A percentile compares a stretch with the other conserved stretches of the same genome.
Conservation (phyloP, 2,797 vertebrate species). For the Takifugu ocellatus region DNA sequence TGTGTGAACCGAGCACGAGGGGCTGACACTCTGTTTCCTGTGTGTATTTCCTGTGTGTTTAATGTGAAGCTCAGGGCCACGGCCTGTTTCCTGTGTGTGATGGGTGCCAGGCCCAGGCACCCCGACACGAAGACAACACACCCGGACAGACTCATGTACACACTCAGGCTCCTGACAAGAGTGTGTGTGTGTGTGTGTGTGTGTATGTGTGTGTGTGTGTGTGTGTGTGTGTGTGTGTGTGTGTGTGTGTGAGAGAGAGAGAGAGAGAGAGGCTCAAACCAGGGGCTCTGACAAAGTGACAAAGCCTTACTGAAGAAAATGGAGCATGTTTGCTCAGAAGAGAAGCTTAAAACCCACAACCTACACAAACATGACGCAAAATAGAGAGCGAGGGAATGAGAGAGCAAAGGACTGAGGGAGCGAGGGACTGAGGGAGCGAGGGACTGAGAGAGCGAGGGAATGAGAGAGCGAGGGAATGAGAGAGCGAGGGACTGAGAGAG, state of each 20-base stretch:
- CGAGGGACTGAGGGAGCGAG: too few species aligned
- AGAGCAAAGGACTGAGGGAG: conserved; percentile 1
- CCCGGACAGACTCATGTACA: conserved; percentile 37
- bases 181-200: conserved; percentile 1
- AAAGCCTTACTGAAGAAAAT: conserved; percentile 51
- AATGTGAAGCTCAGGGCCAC: conserved; percentile 65
- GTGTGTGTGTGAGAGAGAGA: conserved; percentile 15
- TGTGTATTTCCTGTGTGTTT: conserved; percentile 74
- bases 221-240: too few species aligned
- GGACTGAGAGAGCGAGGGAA: too few species aligned
- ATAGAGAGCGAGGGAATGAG: conserved; percentile 7
- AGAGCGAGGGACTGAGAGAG: too few species aligned
- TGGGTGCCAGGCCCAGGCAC: conserved; percentile 69
- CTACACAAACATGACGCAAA: conserved; percentile 32
- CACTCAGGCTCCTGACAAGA: conserved; percentile 16
- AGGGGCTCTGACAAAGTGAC: conserved; percentile 47
- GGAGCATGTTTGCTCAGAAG: conserved; percentile 58
- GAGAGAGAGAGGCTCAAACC: conserved; percentile 9
- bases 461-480: too few species aligned
- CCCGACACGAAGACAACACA: conserved; percentile 50
- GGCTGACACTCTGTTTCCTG: conserved; percentile 69
- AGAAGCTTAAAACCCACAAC: conserved; percentile 47
- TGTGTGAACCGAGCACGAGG: conserved; percentile 31
- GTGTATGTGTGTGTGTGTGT: conserved; percentile 17
- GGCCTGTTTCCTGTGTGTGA: conserved; percentile 75